A percentile compares a stretch with the other conserved stretches of the same genome.
phyloP scores from a whole-genome alignment of 2,113 vertebrate genomes.

The Pardalotus punctatus region DNA sequence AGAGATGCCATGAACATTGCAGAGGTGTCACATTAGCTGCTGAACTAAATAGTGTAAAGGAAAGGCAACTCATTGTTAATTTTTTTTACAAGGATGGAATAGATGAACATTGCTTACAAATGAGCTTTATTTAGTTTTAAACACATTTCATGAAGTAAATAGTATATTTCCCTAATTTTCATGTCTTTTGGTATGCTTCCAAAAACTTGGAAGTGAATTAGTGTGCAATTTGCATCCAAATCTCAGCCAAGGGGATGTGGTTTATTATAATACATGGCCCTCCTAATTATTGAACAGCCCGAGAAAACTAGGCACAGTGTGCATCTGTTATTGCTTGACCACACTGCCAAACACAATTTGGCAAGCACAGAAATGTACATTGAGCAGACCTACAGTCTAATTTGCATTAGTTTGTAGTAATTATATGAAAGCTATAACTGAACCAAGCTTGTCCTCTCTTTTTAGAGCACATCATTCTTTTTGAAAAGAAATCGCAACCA shows the following conservation, averaged over 20 bases:
- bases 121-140: slow-evolving; percentile 75
- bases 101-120: slow-evolving; percentile 70
- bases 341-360: slow-evolving; percentile 84
- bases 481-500: slow-evolving; percentile 64
- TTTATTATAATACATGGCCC: slow-evolving; percentile 87
- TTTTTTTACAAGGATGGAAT: slow-evolving; percentile 63
- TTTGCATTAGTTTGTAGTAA: slow-evolving; percentile 82
- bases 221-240: slow-evolving; percentile 84
- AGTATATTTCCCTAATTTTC: slow-evolving; percentile 83
- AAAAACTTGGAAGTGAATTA: slow-evolving; percentile 86
- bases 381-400: slow-evolving; percentile 83
- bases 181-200: slow-evolving; percentile 80
- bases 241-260: slow-evolving; percentile 92
- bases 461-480: slow-evolving; percentile 74
- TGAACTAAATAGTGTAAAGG: slow-evolving; percentile 55
- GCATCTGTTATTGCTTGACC: slow-evolving; percentile 86
- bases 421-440: slow-evolving; percentile 79
- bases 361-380: slow-evolving; percentile 81
- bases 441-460: slow-evolving; percentile 76
- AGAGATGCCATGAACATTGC: slow-evolving; percentile 59
- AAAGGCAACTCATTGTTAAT: slow-evolving; percentile 62
- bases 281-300: slow-evolving; percentile 88
- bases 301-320: slow-evolving; percentile 83
- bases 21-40: slow-evolving; percentile 57
- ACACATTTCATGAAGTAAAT: slow-evolving; percentile 77